Evolutionary conservation across 2,113 vertebrate species (phyloP), one percentile per base, ranked within the genome.

Genomic region (Rhinichthys klamathensis): DNA sequence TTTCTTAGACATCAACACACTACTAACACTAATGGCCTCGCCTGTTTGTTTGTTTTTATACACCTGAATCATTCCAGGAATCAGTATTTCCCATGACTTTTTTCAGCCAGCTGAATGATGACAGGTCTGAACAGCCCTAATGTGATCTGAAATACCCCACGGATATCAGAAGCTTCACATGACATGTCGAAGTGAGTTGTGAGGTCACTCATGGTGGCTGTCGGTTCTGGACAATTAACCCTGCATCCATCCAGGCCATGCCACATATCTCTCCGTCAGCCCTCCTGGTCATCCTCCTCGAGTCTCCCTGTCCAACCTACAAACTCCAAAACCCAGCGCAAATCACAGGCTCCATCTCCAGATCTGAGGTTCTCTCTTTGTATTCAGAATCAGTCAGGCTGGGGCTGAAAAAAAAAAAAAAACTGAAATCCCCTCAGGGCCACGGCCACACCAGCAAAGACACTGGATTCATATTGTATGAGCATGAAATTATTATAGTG

Each of bases 141-240:
- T 80, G 86, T 41, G 75, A 51, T 77, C 63, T 51, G 78, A 80
- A 67, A 15, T 89, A 27, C 83, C 63, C 25, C 61, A 41, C n/a
- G 56, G 82, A 85, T 46, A 44, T 60, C 83, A 67, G 10, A 69
- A 27, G 80, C 46, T 74, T 80, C 61, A 84, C 65, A 72, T 72
- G 73, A 21, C 60, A 88, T 49, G 58, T 80, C 30, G 35, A 23
- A 70, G 38, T 49, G 41, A 61, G 49, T 56, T 67, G 49, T 75
- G 61, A 82, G 67, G 41, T 70, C 32, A 32, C 60, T 87, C 51
- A 80, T 23, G 83, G 77, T 84, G 76, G 46, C 81, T 60, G 75
- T 70, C 51, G 44, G 81, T 54, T 85, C 49, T 49, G 60, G 70
- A 54, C 41, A 58, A 84, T 84, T 84, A 87, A 81, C 70, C 76